Evolutionary conservation across 2,113 vertebrate species (phyloP), one percentile per base, ranked within the genome.

Genomic region (Istiophorus platypterus): DNA sequence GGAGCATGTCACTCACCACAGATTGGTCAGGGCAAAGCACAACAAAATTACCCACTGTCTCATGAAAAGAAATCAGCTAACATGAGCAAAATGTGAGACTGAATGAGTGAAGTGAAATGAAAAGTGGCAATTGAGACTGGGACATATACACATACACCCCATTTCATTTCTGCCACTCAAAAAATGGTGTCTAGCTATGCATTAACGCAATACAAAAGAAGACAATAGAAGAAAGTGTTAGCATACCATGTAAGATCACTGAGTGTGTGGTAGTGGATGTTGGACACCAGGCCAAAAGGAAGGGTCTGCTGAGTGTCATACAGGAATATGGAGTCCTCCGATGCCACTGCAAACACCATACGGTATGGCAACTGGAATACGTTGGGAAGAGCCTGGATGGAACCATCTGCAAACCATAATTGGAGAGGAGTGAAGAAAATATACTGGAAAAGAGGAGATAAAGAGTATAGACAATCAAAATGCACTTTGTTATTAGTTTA

Each of bases 261-360:
- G 77, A 99, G 96, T 1, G 98, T 99, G 89, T 99, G 98, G 90
- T 99, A 99, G 85, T 99, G 98, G 88, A 99, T 96, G 87, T 98
- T 98, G 41, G 98, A 97, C 81, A 99, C 96, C 0, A 97, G 97
- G 84, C 96, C 98, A 9, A 99, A 99, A 0, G 98, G 98, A 74
- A 97, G 93, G 0, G 91, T 92, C 92, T 99, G 98, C 87, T 99
- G 96, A 0, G 98, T 99, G 78, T 99, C 98, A 18, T 99, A 99
- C 41, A 99, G 91, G 24, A 97, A 95, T 84, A 99, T 94, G 0
- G 98, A 97, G 90, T 99, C 98, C 81, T 99, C 98, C 0, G 98
- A 98, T 9, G 98, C 98, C 84, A 99, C 97, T 0, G 98, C 98
- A 31, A 99, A 99, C 84, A 99, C 96, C 94, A 99, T 78, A 0